Evolutionary conservation across 2,113 vertebrate genomes (phyloP), one percentile per base, ranked within the genome.

Genomic region (Nothocercus nigrocapillus): DNA sequence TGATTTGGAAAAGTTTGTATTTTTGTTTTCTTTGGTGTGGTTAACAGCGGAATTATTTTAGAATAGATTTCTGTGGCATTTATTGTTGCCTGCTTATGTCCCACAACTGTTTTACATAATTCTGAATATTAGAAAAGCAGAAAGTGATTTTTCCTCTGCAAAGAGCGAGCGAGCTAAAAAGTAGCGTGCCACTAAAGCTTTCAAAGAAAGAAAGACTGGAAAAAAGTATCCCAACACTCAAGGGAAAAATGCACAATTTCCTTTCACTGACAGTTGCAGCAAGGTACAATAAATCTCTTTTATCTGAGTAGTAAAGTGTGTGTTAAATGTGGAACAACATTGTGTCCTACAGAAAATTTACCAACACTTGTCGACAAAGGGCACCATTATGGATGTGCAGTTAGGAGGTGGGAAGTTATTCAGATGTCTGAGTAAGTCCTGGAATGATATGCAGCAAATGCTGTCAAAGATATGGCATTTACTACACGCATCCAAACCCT

Each of bases 1-100:
- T 4, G 7, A 90, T 92, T 92, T 95, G 74, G 93, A 96, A 81
- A 93, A 94, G 77, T 82, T 89, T 76, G 88, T 83, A 85, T 95
- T 96, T 96, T 89, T 96, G 73, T 90, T 79, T 90, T 94, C 92
- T 96, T 96, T 96, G 77, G 90, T 97, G 95, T 93, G 90, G 95
- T 94, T 96, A 95, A 89, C 2, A 0, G 88, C 87, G 81, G 90
- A 96, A 96, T 92, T 92, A 89, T 93, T 92, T 91, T 80, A 84
- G 69, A 94, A 73, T 63, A 86, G 77, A 69, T 79, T 90, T 95
- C 90, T 92, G 75, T 16, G 70, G 92, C 77, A 89, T 82, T 82
- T 93, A 89, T 89, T 67, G 92, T 69, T 87, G 73, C 59, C 62
- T 90, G 74, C 89, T 95, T 89, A 85, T 20, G 58, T 89, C 89